Evolutionary conservation across 2,797 vertebrate genomes (phyloP), one percentile per base, ranked within the genome.

Genomic region (Sternotherus odoratus): DNA sequence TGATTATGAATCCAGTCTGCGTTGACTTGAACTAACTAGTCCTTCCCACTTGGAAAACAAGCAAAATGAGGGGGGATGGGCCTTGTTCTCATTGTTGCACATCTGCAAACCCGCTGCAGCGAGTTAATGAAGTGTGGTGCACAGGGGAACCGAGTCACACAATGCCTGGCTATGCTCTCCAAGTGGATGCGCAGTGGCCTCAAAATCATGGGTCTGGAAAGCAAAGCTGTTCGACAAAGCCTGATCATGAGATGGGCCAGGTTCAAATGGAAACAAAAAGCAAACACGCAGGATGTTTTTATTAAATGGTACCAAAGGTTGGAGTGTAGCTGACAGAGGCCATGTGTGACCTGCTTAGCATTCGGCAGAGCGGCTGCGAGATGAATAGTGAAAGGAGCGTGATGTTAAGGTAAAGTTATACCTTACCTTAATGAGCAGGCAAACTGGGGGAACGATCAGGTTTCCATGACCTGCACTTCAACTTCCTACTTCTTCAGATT

Each of bases 401-500:
- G 95, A 95, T 5, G 1, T 93, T 91, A 96, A 97, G 96, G 96
- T 97, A 96, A 97, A 97, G 92, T 93, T 96, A 97, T 95, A 97
- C 93, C 94, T 96, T 91, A 95, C 96, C 97, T 97, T 97, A 97
- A 96, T 95, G 95, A 97, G 87, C 91, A 95, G 86, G 79, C 94
- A 90, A 92, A 48, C 24, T 0, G 92, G 85, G 86, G 86, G 94
- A 88, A 95, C 1, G 92, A 97, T 97, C 96, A 90, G 93, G 84
- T 97, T 97, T 97, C 96, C 85, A 79, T 96, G 96, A 97, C 96
- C 96, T 83, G 72, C 28, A 80, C 93, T 97, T 97, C 96, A 97
- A 94, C 95, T 96, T 93, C 90, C 82, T 92, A 78, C 78, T 69
- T 85, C 91, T 97, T 93, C 83, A 87, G 87, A 95, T 96, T 86